Conservation (phyloP, 2,797 vertebrate species). For the Neoniphon sammara region DNA sequence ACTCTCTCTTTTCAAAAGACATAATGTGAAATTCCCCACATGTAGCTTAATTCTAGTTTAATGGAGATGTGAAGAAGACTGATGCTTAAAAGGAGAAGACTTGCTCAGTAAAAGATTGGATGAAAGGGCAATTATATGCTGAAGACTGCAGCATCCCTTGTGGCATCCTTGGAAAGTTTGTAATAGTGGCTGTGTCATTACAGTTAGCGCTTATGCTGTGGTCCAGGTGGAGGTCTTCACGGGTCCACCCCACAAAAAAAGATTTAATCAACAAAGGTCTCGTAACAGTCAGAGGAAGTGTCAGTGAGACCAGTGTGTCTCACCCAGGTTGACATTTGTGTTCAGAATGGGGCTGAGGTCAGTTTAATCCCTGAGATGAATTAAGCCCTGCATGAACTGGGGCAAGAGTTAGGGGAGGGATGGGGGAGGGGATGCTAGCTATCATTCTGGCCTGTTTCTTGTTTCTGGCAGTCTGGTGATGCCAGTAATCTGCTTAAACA, state of each 20-base stretch:
- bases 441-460: slow-evolving; percentile 8
- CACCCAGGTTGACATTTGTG: slow-evolving; percentile 20
- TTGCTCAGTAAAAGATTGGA: too few species aligned
- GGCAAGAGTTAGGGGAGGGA: slow-evolving; percentile 20
- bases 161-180: too few species aligned
- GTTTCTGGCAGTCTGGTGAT: slow-evolving; percentile 24
- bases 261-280: too few species aligned
- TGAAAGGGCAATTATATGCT: too few species aligned
- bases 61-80: too few species aligned
- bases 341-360: slow-evolving; percentile 36
- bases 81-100: too few species aligned
- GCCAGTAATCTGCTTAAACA: slow-evolving; percentile 31
- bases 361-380: slow-evolving; percentile 51
- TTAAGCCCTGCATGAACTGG: slow-evolving; percentile 35
- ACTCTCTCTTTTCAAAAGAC: neutral
- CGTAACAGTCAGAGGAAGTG: neutral
- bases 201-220: too few species aligned
- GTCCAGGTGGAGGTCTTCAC: too few species aligned
- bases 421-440: slow-evolving; percentile 34
- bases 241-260: neutral
- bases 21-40: neutral
- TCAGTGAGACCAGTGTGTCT: neutral
- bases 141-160: too few species aligned
- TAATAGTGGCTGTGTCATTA: too few species aligned
- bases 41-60: too few species aligned